phyloP scores from a whole-genome alignment of 2,888 invertebrate species.

The Aporophyla nigra region DNA sequence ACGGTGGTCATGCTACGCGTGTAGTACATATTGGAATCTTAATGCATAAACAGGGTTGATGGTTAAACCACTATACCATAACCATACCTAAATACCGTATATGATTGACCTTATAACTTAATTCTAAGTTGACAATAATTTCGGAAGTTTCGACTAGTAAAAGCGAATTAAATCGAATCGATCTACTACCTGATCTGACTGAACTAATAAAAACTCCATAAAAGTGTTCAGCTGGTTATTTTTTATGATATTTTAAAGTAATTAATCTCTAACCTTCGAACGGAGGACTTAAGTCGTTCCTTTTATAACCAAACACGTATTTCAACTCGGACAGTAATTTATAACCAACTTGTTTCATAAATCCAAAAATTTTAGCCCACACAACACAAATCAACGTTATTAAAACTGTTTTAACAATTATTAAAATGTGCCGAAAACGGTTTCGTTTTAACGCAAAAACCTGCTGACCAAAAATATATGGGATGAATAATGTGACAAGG shows the following conservation, averaged over 20 bases:
- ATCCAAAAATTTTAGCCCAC: slow-evolving; percentile 27
- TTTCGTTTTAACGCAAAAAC: slow-evolving; percentile 40
- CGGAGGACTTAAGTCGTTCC: neutral
- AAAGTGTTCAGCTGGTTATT: neutral
- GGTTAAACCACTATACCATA: too few species aligned
- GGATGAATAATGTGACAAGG: slow-evolving; percentile 62
- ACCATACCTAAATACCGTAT: too few species aligned
- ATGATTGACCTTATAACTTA: neutral
- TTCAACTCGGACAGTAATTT: slow-evolving; percentile 20
- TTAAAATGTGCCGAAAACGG: slow-evolving; percentile 43
- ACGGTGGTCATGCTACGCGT: too few species aligned
- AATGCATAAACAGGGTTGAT: too few species aligned
- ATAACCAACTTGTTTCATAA: slow-evolving; percentile 52
- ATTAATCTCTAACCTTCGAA: neutral
- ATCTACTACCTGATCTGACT: neutral
- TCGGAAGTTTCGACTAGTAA: neutral
- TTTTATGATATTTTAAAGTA: slow-evolving; percentile 1
- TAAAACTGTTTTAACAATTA: slow-evolving; percentile 58
- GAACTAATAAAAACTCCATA: neutral
- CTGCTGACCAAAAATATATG: slow-evolving; percentile 47
- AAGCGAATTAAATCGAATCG: neutral
- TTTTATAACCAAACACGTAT: slow-evolving; percentile 19
- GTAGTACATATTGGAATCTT: too few species aligned
- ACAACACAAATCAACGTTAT: slow-evolving; percentile 54
- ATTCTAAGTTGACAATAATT: neutral